These are phyloP conservation scores for Opisthograptis luteolata DNA, from an alignment of 2,888 invertebrate species.

Conservation along the genomic window DNA sequence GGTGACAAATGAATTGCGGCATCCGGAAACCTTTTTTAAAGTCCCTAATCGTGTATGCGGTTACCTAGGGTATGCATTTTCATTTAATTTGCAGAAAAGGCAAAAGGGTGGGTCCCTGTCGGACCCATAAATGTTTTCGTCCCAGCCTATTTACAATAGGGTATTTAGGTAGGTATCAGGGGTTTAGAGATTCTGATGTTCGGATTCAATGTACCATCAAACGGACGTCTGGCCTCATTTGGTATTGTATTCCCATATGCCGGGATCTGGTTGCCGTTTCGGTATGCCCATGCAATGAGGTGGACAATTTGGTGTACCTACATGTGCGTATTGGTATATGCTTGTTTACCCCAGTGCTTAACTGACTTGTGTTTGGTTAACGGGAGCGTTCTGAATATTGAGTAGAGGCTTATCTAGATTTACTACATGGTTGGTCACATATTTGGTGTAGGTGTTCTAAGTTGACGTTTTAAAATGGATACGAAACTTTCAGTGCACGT, in stretches of 20 bases:
- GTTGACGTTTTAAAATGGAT: too few relatives aligned
- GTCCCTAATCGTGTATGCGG: constrained; percentile 16
- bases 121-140: constrained; percentile 47
- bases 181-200: constrained; percentile 45
- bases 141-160: constrained; percentile 75
- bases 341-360: background rate
- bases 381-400: background rate
- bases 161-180: constrained; percentile 60
- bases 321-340: constrained; percentile 1
- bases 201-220: constrained; percentile 79
- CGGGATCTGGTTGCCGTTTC: constrained; percentile 24
- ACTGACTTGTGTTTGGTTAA: constrained; percentile 4
- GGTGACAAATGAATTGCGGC: constrained; percentile 19
- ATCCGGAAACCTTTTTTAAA: constrained; percentile 19
- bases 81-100: constrained; percentile 76
- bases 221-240: constrained; percentile 71
- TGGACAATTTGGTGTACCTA: constrained; percentile 21
- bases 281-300: constrained; percentile 35
- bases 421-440: too few relatives aligned
- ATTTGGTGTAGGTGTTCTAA: too few relatives aligned
- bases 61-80: constrained; percentile 41
- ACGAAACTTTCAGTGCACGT: too few relatives aligned
- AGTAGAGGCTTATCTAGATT: background rate
- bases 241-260: constrained; percentile 54
- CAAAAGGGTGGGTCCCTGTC: constrained; percentile 61